Evolutionary conservation across 2,113 vertebrate genomes (phyloP).

Genomic region (Eptesicus fuscus): DNA sequence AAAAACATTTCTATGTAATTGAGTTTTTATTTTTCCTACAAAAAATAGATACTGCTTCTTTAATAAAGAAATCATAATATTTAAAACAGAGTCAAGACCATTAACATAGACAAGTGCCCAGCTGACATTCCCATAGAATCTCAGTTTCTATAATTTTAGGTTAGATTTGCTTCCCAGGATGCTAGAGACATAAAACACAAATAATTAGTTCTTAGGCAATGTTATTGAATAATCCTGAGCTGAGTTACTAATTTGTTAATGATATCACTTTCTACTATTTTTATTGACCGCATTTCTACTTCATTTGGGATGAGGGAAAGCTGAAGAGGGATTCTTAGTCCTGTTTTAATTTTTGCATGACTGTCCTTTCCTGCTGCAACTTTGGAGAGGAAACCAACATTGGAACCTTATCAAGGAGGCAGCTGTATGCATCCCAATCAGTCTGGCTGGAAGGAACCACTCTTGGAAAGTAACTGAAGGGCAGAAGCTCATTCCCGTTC

Average conservation of each 20-base stretch:
- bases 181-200: background rate
- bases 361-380: conserved; percentile 39
- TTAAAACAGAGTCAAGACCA: conserved; percentile 18
- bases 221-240: background rate
- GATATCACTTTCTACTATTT: background rate
- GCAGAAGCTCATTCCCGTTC: conserved; percentile 30
- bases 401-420: conserved; percentile 46
- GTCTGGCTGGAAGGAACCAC: conserved; percentile 42
- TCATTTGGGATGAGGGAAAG: background rate
- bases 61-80: conserved; percentile 17
- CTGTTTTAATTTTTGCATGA: conserved; percentile 41
- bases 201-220: background rate
- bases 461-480: conserved; percentile 51
- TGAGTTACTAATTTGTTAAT: background rate
- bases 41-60: conserved; percentile 24
- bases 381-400: conserved; percentile 47
- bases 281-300: background rate
- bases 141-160: background rate
- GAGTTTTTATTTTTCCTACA: background rate
- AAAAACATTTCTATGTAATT: conserved; percentile 1
- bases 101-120: background rate
- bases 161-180: background rate
- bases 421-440: conserved; percentile 40
- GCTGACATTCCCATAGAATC: background rate
- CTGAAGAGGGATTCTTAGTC: background rate